Evolutionary conservation across 1,140 invertebrate species (phyloP).

Genomic region (Drosophila parvula): DNA sequence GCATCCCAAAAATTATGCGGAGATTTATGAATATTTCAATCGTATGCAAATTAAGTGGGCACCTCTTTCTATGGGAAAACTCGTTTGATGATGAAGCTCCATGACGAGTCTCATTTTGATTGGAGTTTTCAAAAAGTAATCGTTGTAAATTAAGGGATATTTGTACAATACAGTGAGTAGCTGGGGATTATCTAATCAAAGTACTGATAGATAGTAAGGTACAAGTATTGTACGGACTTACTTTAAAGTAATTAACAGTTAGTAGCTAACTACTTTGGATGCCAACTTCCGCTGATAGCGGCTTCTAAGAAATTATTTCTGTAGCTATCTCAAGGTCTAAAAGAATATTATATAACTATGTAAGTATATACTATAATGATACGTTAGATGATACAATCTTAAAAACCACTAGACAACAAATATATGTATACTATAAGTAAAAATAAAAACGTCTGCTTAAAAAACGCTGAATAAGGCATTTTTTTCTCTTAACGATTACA

Average conservation of each 20-base stretch:
- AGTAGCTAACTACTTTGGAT: background rate
- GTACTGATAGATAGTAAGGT: background rate
- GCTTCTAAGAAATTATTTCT: background rate
- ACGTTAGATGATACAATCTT: background rate
- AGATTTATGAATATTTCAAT: slow-evolving; percentile 51
- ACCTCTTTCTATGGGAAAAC: slow-evolving; percentile 23
- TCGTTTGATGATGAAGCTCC: slow-evolving; percentile 25
- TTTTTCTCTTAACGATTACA: background rate
- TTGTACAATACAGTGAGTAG: background rate
- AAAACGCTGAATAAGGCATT: background rate
- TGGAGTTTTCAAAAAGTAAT: slow-evolving; percentile 14
- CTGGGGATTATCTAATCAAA: slow-evolving; percentile 13
- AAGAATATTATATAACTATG: background rate
- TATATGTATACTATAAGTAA: background rate
- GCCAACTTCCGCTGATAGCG: background rate
- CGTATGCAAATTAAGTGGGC: slow-evolving; percentile 41
- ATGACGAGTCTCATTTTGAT: background rate
- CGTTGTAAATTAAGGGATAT: slow-evolving; percentile 5
- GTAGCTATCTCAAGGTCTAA: background rate
- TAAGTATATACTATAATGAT: background rate
- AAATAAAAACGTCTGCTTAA: background rate
- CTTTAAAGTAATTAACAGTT: background rate
- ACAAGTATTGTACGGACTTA: background rate
- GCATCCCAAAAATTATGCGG: slow-evolving; percentile 33
- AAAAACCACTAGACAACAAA: background rate